Evolutionary conservation across 1,140 invertebrate genomes (phyloP), one percentile per base, ranked within the genome.

Genomic region (Condylostylus longicornis): DNA sequence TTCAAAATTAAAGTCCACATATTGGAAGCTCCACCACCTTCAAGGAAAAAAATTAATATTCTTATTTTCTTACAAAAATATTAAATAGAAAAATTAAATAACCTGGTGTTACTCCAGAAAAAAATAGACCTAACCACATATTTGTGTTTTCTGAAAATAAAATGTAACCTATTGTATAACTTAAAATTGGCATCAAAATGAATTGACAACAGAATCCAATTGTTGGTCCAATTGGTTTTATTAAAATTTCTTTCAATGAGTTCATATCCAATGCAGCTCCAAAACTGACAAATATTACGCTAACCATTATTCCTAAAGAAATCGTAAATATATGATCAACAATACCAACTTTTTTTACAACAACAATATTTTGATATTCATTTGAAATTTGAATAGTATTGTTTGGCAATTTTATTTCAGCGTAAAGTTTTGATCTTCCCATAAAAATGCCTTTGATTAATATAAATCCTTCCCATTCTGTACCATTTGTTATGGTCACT

Each of bases 11-110:
- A 70, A 2, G 86, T 88, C 87, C 88, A 93, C 48, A 91, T 86
- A 55, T 94, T 94, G 14, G 85, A 90, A 9, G 86, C 84, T 9
- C 86, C 87, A 3, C 88, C 88, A 27, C 80, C n/a, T n/a, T n/a
- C n/a, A n/a, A n/a, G n/a, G n/a, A n/a, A n/a, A n/a, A n/a, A n/a
- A n/a, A n/a, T n/a, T n/a, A n/a, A n/a, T n/a, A n/a, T n/a, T n/a
- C n/a, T n/a, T n/a, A n/a, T n/a, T n/a, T n/a, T n/a, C n/a, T n/a
- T n/a, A n/a, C n/a, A n/a, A n/a, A n/a, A n/a, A n/a, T n/a, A n/a
- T n/a, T n/a, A n/a, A n/a, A n/a, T n/a, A n/a, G n/a, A n/a, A n/a
- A n/a, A n/a, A n/a, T n/a, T n/a, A n/a, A n/a, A n/a, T n/a, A n/a
- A n/a, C n/a, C 85, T 4, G 89, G 89, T 37, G 80, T 76, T 34